Evolutionary conservation across 2,888 invertebrate species (phyloP), one percentile per base, ranked within the genome.

Genomic region (Lasioglossum pauxillum): DNA sequence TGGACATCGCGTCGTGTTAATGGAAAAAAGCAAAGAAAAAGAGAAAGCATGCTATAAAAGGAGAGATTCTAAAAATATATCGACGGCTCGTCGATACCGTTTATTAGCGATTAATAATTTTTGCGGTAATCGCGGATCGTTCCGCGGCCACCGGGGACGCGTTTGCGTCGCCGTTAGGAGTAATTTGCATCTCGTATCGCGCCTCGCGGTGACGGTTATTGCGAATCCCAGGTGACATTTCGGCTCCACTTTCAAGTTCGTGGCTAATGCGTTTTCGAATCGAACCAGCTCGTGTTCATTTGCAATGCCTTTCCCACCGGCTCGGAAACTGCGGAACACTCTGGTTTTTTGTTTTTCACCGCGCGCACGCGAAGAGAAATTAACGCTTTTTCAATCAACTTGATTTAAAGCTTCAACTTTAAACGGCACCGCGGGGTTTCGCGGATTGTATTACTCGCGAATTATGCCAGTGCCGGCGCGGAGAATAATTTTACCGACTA

Each of bases 141-240:
- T 38, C 57, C 2, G 53, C 74, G 41, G 53, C 67, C 88, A 79
- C 83, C 14, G 5, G 88, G 80, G 82, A 83, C 64, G 75, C 73
- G 64, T 73, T 53, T 23, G 67, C 64, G 72, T 64, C 78, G 77
- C 57, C 74, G 76, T 74, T 83, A 82, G 35, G 78, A 77, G 83
- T 79, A 88, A 88, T 88, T 88, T 88, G 85, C 88, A 88, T 88
- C 76, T 72, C 76, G 80, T 81, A 81, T 88, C 78, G 84, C 60
- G 38, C 67, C 75, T 78, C 78, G 67, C 12, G 72, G 49, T 81
- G 76, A 78, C 72, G 83, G 78, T 81, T 85, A 88, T 83, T 82
- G 78, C 75, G 80, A 88, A 72, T 83, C 77, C 88, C 88, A 46
- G 71, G 88, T 46, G 88, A 74, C 73, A 27, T 57, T 83, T 80